Evolutionary conservation across 2,797 vertebrate genomes (phyloP), one percentile per base, ranked within the genome.

Genomic region (Halcyon leucocephala): DNA sequence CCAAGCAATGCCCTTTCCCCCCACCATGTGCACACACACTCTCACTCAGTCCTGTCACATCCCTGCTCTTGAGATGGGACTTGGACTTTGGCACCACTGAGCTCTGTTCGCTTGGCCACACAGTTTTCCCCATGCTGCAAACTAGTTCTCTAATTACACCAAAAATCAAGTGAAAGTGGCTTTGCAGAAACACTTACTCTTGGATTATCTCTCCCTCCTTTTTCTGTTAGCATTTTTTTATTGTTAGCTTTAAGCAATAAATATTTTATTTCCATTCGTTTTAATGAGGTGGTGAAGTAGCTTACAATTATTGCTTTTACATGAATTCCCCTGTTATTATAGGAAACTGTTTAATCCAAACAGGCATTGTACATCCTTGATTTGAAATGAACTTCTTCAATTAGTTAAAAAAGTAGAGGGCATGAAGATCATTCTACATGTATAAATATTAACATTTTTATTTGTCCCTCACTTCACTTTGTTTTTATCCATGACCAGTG

Each of bases 41-140:
- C 41, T 28, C 74, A 6, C 54, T 57, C 26, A 21, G 3, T 26
- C 48, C 25, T 60, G 28, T 2, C 0, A 0, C 58, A n/a, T 26
- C 39, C 12, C 17, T 8, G 17, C 21, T 78, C 29, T 58, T 44
- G 46, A 65, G 44, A 17, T 42, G 37, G 46, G 48, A 31, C 21
- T 35, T 37, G 22, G 69, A 28, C 18, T 29, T 78, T 9, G 39
- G 55, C 22, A 24, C 76, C n/a, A 31, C 52, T 14, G 5, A 42
- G 25, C 25, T 64, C 14, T 74, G 12, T 14, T 84, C 78, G 12
- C 37, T 79, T 3, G 1, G 14, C 20, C 61, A 14, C 16, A 13
- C 5, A 1, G 10, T 42, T 80, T 67, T 62, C 29, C 70, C 33
- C 20, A 5, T 1, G 16, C 21, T 42, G 22, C n/a, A 49, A 83